Percentiles rank a stretch among this genome's conserved stretches.
These are phyloP conservation scores for Helarctos malayanus DNA, from an alignment of 2,797 vertebrate genomes.

Conservation along the genomic window DNA sequence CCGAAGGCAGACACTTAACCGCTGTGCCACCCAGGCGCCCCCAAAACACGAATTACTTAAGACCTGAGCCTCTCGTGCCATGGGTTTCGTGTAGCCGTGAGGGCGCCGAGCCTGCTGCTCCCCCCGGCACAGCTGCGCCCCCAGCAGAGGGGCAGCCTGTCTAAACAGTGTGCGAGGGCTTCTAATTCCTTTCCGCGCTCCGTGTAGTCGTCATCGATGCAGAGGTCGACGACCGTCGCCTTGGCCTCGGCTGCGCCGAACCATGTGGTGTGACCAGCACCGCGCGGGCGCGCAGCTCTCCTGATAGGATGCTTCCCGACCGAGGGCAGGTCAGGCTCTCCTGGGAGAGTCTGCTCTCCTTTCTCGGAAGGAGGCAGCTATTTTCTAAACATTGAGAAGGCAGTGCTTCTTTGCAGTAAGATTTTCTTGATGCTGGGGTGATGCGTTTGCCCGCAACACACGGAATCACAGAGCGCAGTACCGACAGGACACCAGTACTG, in stretches of 20 bases:
- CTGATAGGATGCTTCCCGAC: too few relatives aligned
- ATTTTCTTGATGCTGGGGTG: not conserved
- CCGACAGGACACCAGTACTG: not conserved
- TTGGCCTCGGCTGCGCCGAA: fast-evolving
- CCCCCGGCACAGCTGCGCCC: too few relatives aligned
- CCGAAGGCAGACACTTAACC: too few relatives aligned
- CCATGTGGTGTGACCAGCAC: not conserved
- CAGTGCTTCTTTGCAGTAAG: not conserved
- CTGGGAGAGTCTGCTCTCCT: too few relatives aligned
- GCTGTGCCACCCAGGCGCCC: too few relatives aligned
- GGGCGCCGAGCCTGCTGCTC: fast-evolving
- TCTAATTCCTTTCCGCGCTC: fast-evolving
- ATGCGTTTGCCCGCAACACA: not conserved
- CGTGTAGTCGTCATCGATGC: fast-evolving
- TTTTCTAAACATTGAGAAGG: not conserved
- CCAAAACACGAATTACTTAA: not conserved
- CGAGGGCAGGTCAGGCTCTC: not conserved
- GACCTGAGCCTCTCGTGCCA: not conserved
- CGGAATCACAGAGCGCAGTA: fast-evolving
- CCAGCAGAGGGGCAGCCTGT: not conserved
- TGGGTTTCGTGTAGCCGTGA: not conserved
- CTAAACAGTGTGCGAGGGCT: not conserved
- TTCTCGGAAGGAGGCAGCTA: not conserved
- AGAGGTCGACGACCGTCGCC: fast-evolving
- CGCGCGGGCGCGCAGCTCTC: fast-evolving